Percentiles rank a stretch among this genome's conserved stretches.
Conservation (phyloP, 2,888 invertebrate genomes). For the Lathronympha strigana region DNA sequence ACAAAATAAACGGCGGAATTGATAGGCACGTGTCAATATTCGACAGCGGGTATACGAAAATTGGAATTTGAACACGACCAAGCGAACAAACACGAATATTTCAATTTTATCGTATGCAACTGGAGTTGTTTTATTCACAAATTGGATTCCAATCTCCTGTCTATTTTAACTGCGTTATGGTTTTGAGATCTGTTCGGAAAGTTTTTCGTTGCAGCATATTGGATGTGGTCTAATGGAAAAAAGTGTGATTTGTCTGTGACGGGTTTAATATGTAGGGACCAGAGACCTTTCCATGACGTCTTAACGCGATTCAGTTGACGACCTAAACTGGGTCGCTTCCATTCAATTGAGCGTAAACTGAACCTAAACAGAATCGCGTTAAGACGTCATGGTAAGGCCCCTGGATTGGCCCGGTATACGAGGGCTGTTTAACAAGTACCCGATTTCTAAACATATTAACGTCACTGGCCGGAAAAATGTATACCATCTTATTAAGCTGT, state of each 20-base stretch:
- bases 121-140: slow-evolving; percentile 17
- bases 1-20: slow-evolving; percentile 20
- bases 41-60: slow-evolving; percentile 12
- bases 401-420: no score
- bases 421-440: no score
- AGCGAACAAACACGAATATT: slow-evolving; percentile 19
- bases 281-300: no score
- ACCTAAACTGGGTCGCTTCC: no score
- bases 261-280: neutral
- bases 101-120: slow-evolving; percentile 21
- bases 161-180: slow-evolving; percentile 19
- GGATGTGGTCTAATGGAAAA: slow-evolving; percentile 2
- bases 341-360: no score
- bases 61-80: slow-evolving; percentile 33
- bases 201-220: slow-evolving; percentile 10
- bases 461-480: no score
- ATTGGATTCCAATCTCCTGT: slow-evolving; percentile 21
- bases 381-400: no score
- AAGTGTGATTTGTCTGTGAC: neutral
- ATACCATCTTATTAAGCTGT: no score
- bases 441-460: no score
- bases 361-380: no score
- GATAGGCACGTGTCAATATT: slow-evolving; percentile 19
- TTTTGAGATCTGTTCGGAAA: slow-evolving; percentile 15
- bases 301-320: no score